phyloP scores from a whole-genome alignment of 2,888 invertebrate genomes.

The Drosophila seclusa region DNA sequence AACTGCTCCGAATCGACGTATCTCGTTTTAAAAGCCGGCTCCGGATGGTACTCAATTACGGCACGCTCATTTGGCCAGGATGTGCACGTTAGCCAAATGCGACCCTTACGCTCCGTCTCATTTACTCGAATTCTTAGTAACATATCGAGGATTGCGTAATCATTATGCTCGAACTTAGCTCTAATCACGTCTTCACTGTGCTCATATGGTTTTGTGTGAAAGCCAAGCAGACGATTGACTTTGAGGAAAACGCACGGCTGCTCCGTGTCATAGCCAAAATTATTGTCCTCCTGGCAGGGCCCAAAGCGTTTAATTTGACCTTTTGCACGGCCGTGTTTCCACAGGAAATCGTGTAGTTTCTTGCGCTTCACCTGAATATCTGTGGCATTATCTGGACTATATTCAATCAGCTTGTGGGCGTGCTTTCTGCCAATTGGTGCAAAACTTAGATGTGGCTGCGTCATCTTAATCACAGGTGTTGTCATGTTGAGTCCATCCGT shows the following conservation, averaged over 20 bases:
- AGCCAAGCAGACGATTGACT: slow-evolving; percentile 61
- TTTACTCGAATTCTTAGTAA: slow-evolving; percentile 6
- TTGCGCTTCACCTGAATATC: not conserved
- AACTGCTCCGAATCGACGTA: slow-evolving; percentile 34
- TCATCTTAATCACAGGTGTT: not conserved
- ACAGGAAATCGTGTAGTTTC: slow-evolving; percentile 5
- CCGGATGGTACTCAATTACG: slow-evolving; percentile 37
- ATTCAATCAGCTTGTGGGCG: slow-evolving; percentile 24
- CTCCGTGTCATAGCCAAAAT: slow-evolving; percentile 41
- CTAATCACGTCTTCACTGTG: slow-evolving; percentile 12
- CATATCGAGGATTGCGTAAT: slow-evolving; percentile 13
- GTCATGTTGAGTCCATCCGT: not conserved
- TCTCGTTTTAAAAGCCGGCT: slow-evolving; percentile 32
- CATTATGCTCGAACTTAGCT: not conserved
- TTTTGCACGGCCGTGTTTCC: slow-evolving; percentile 6
- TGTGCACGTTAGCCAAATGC: slow-evolving; percentile 57
- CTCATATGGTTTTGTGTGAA: slow-evolving; percentile 34
- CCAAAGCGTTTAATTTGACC: slow-evolving; percentile 35
- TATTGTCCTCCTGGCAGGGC: slow-evolving; percentile 28
- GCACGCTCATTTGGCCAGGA: not conserved
- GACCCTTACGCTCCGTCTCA: slow-evolving; percentile 9
- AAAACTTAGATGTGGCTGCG: slow-evolving; percentile 49
- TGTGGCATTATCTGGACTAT: slow-evolving; percentile 7
- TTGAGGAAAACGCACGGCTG: slow-evolving; percentile 65
- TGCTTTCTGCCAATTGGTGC: slow-evolving; percentile 11